Evolutionary conservation across 1,140 invertebrate species (phyloP), one percentile per base, ranked within the genome.

Genomic region (Hydropsyche tenuis): DNA sequence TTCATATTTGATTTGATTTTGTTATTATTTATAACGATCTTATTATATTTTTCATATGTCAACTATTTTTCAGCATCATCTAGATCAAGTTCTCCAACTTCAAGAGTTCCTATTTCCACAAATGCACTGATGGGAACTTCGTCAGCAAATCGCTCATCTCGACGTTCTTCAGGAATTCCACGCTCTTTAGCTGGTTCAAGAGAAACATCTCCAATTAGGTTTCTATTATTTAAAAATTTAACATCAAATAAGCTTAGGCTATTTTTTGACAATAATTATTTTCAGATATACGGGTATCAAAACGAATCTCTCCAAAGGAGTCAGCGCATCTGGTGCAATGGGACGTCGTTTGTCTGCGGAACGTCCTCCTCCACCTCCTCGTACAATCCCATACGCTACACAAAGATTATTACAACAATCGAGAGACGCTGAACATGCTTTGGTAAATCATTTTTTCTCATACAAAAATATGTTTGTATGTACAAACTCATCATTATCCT

Each of bases 381-480:
- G 80, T 80, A 48, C 85, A 80, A 72, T 87, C 86, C 80, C 91
- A 88, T 42, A 79, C 2, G 79, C 82, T 37, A 80, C 93, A 0
- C 91, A 96, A 73, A 90, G 93, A 66, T 91, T 96, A 75, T 82
- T 97, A 43, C 91, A 94, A 74, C 94, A 95, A 79, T 94, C 92
- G 51, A 86, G 92, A n/a, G 95, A 97, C 82, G 94, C 95, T 0
- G 96, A 97, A 84, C 69, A 73, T 63, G 42, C 73, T 4, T 65
- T 77, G 30, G 76, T 77, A 63, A 73, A 12, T 56, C 12, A 48
- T 14, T n/a, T n/a, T n/a, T n/a, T n/a, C n/a, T n/a, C n/a, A n/a
- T n/a, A n/a, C n/a, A n/a, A n/a, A n/a, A n/a, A n/a, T n/a, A n/a
- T n/a, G n/a, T n/a, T n/a, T n/a, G n/a, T n/a, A n/a, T n/a, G n/a